A percentile compares a stretch with the other conserved stretches of the same genome.
These are phyloP conservation scores for Heptranchias perlo DNA, from an alignment of 2,113 vertebrate species.

Conservation along the genomic window DNA sequence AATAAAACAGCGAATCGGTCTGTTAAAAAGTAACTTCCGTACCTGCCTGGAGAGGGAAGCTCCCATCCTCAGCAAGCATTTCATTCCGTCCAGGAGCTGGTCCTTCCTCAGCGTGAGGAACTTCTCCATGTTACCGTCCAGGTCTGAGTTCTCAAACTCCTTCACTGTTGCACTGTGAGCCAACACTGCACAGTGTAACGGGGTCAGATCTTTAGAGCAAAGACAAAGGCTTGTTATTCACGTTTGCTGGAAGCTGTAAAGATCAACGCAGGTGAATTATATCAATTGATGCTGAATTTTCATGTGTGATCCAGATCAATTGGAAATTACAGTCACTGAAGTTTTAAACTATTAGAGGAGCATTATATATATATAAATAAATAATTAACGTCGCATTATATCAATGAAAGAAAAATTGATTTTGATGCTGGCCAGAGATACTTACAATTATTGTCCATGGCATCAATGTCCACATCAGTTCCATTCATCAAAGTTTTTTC, in stretches of 20 bases:
- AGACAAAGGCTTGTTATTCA: not conserved
- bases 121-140: not conserved
- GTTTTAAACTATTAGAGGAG: no score
- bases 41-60: slow-evolving; percentile 54
- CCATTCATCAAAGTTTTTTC: slow-evolving; percentile 54
- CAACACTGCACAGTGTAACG: slow-evolving; percentile 60
- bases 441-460: slow-evolving; percentile 62
- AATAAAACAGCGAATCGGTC: not conserved
- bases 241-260: not conserved
- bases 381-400: not conserved
- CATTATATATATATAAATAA: not conserved
- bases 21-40: slow-evolving; percentile 17
- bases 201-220: slow-evolving; percentile 58
- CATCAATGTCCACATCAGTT: slow-evolving; percentile 58
- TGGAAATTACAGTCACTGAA: not conserved
- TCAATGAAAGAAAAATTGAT: not conserved
- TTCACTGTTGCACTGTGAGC: slow-evolving; percentile 55
- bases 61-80: slow-evolving; percentile 71
- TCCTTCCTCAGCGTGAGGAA: slow-evolving; percentile 55
- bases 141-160: slow-evolving; percentile 41
- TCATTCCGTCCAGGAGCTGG: slow-evolving; percentile 67
- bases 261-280: not conserved
- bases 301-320: not conserved
- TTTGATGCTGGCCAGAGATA: not conserved
- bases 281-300: not conserved